Base-by-base conservation (phyloP, 1,140 invertebrate species). In the Luehdorfia chinensis region DNA sequence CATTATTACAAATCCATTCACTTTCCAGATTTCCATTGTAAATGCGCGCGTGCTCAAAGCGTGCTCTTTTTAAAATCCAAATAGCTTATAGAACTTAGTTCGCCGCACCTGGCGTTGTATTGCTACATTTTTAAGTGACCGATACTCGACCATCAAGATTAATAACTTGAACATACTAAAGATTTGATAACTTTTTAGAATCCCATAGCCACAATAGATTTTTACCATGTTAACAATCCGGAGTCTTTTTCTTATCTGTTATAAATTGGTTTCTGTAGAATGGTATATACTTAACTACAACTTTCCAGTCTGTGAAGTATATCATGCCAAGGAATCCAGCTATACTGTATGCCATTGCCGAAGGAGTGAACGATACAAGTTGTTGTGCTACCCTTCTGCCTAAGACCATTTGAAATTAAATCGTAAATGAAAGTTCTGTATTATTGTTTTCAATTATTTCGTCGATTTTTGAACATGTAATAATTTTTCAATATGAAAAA, bases 221-320 rank as follows among this genome's bases (percentile, higher is more conserved):
- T n/a, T n/a, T n/a, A n/a, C n/a, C n/a, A n/a, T n/a, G n/a, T n/a
- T n/a, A n/a, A n/a, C n/a, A n/a, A n/a, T n/a, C n/a, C n/a, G n/a
- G n/a, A n/a, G n/a, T n/a, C n/a, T n/a, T n/a, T n/a, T 25, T 44
- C 15, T 52, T 48, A 16, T 23, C 12, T 15, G 47, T 70, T 2
- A 85, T 69, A 66, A 91, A 95, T 83, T 94, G 94, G 15, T 85
- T 87, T 63, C 90, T 90, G 67, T 94, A 94, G 68, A 89, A 93
- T 8, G 94, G 94, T 14, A 95, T 66, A 63, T 91, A 91, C 60
- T 89, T 81, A 15, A 91, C 77, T 13, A 94, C 66, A 1, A 88
- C 49, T 75, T 91, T 92, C 94, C 94, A 95, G 58, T 95, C 94
- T 0, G 93, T 94, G 25, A 93, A 84, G 66, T 93, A 95, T 7